phyloP scores from a whole-genome alignment of 2,797 vertebrate genomes.

The Notolepis coatsorum region DNA sequence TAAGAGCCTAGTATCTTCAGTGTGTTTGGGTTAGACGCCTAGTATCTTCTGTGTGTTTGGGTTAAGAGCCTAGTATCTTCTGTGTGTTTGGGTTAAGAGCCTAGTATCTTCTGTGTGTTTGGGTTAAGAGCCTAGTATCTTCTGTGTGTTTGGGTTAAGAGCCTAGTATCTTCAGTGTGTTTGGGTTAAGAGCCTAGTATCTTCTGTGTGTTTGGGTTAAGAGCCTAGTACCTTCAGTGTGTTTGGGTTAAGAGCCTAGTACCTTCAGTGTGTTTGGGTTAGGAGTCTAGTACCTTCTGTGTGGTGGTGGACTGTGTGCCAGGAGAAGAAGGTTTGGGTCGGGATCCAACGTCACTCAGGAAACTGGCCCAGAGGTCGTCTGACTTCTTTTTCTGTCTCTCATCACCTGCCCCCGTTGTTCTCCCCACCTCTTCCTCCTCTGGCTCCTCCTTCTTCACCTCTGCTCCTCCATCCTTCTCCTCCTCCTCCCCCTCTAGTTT shows the following conservation, averaged over 20 bases:
- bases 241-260: background rate
- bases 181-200: background rate
- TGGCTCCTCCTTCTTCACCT: conserved; percentile 33
- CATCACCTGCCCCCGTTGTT: conserved; percentile 36
- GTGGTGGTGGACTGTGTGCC: conserved; percentile 19
- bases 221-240: background rate
- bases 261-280: conserved; percentile 48
- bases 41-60: no score
- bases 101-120: no score
- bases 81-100: no score
- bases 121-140: no score
- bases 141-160: background rate
- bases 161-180: background rate
- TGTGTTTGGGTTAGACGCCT: no score
- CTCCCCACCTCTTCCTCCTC: conserved; percentile 57
- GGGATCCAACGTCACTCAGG: conserved; percentile 91
- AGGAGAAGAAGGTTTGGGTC: conserved; percentile 71
- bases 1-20: no score
- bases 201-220: background rate
- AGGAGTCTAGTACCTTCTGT: conserved; percentile 49
- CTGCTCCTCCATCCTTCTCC: conserved; percentile 39
- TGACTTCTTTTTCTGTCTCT: conserved; percentile 83
- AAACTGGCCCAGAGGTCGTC: conserved; percentile 98
- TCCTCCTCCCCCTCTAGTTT: conserved; percentile 70
- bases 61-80: no score